Conservation (phyloP, 1,140 invertebrate species). For the Rhizoglyphus robini region DNA sequence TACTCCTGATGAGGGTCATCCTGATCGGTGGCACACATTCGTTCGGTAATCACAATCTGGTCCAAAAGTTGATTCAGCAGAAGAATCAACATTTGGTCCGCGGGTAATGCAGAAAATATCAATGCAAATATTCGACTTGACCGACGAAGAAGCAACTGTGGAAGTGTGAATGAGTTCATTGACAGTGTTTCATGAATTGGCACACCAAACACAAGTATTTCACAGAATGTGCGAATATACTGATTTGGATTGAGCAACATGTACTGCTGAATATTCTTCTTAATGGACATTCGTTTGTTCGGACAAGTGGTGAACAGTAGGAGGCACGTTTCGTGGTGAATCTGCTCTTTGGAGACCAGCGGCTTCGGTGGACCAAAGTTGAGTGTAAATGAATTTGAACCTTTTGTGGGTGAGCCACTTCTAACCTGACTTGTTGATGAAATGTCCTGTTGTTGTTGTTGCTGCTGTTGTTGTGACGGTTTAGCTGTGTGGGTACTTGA, state of each 20-base stretch:
- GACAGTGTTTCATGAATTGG: background rate
- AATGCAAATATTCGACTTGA: background rate
- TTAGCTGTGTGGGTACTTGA: background rate
- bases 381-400: too few species aligned
- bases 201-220: background rate
- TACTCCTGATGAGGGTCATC: background rate
- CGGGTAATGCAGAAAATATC: background rate
- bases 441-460: too few species aligned
- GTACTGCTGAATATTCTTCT: background rate
- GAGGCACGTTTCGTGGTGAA: background rate
- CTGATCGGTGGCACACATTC: background rate
- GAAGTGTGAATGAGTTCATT: background rate
- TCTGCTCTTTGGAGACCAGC: background rate
- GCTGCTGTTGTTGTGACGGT: background rate
- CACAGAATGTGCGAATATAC: background rate
- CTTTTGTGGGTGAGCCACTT: too few species aligned
- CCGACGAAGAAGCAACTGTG: background rate
- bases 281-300: background rate
- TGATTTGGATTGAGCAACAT: background rate
- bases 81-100: constrained; percentile 2
- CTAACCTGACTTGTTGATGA: too few species aligned
- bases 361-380: background rate
- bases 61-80: background rate
- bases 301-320: background rate
- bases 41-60: background rate